Percentiles rank a stretch among this genome's conserved stretches.
These are phyloP conservation scores for Mionectes macconnelli DNA, from an alignment of 2,113 vertebrate species.

Conservation along the genomic window DNA sequence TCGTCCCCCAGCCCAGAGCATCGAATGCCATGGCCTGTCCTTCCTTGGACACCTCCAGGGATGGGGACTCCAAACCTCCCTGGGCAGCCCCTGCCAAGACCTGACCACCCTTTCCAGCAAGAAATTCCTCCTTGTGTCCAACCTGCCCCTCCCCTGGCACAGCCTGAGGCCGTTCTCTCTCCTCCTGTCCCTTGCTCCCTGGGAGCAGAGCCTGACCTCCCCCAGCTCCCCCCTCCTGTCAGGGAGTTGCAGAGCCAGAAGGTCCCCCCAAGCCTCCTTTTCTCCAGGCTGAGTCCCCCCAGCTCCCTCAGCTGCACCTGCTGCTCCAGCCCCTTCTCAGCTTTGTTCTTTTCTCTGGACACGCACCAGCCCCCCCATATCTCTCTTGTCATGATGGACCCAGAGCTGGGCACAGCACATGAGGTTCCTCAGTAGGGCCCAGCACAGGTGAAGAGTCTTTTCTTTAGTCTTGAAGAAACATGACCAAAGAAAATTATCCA, in stretches of 20 bases:
- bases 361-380: background rate
- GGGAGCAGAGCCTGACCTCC: background rate
- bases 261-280: background rate
- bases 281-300: background rate
- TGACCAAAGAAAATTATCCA: background rate
- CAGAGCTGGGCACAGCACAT: background rate
- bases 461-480: background rate
- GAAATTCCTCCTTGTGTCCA: background rate
- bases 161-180: background rate
- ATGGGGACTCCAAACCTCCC: background rate
- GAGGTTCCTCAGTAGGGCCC: background rate
- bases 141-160: background rate
- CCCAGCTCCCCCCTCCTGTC: background rate
- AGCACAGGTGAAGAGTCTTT: fast-evolving
- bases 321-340: background rate
- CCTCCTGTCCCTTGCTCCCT: background rate
- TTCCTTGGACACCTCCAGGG: background rate
- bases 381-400: fast-evolving
- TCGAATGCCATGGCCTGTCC: background rate
- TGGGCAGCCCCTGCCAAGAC: background rate
- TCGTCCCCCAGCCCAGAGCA: background rate
- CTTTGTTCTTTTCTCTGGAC: background rate
- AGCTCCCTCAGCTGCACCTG: background rate
- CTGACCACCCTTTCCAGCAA: background rate
- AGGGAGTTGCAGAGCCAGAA: background rate